These are phyloP conservation scores for Ceratosolen solmsi DNA, from an alignment of 1,140 invertebrate species.

Conservation along the genomic window DNA sequence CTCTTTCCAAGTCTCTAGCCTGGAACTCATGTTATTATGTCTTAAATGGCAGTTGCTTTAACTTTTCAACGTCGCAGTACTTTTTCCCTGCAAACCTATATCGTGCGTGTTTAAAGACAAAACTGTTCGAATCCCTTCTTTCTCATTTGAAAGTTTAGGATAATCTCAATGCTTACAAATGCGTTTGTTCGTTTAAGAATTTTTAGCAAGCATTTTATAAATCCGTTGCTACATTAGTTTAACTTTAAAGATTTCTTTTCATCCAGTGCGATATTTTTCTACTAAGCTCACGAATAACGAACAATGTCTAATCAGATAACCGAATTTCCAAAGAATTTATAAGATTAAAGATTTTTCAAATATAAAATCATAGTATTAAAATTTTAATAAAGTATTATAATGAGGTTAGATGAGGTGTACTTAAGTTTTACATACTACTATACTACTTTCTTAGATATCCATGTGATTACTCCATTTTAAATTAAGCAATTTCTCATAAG, in stretches of 20 bases:
- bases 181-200: too few relatives aligned
- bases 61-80: conserved; percentile 23
- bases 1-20: neutral
- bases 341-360: neutral
- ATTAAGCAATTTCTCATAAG: too few relatives aligned
- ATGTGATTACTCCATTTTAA: too few relatives aligned
- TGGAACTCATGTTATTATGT: conserved; percentile 23
- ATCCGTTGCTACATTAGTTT: neutral
- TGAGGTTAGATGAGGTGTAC: neutral
- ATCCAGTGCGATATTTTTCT: neutral
- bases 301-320: neutral
- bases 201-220: too few relatives aligned
- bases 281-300: neutral
- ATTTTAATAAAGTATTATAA: neutral
- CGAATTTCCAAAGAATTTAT: neutral
- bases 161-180: too few relatives aligned
- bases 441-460: neutral
- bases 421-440: neutral
- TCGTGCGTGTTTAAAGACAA: conserved; percentile 1
- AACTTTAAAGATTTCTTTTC: neutral
- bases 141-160: too few relatives aligned
- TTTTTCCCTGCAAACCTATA: neutral
- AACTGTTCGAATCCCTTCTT: too few relatives aligned
- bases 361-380: neutral
- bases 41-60: conserved; percentile 38